Evolutionary conservation across 2,113 vertebrate species (phyloP).

Genomic region (Malurus elegans): DNA sequence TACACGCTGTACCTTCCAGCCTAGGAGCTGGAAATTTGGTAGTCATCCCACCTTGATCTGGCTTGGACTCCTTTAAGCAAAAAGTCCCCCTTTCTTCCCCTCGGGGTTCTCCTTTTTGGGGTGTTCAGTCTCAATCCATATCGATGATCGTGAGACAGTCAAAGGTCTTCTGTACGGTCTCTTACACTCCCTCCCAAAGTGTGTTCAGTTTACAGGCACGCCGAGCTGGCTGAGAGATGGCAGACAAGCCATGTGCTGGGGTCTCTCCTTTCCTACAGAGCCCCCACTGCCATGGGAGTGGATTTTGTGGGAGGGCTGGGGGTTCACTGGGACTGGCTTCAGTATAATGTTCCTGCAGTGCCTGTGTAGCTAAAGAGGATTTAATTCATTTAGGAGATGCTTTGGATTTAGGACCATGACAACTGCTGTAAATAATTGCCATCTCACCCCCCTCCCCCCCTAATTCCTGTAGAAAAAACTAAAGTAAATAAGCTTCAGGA

Average conservation of each 20-base stretch:
- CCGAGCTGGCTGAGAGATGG: neutral
- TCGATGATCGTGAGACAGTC: no score
- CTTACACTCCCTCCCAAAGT: neutral
- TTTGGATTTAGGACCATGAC: neutral
- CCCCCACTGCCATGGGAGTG: neutral
- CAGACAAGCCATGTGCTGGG: rapidly evolving
- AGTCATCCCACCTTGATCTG: no score
- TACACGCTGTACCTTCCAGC: no score
- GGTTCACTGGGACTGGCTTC: neutral
- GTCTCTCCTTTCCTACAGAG: rapidly evolving
- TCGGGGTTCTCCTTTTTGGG: no score
- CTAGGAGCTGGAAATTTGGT: no score
- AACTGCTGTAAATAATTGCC: neutral
- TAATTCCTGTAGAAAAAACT: neutral
- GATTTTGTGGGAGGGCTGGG: neutral
- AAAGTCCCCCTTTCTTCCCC: no score
- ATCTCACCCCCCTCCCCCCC: rapidly evolving
- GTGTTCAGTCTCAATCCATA: no score
- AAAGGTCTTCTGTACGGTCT: no score
- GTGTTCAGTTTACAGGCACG: rapidly evolving
- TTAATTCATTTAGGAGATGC: neutral
- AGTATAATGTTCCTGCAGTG: neutral
- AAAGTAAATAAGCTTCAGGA: neutral
- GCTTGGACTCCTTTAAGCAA: no score
- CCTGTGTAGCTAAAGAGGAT: neutral